phyloP scores from a whole-genome alignment of 1,140 invertebrate species.

The Drosophila albomicans region DNA sequence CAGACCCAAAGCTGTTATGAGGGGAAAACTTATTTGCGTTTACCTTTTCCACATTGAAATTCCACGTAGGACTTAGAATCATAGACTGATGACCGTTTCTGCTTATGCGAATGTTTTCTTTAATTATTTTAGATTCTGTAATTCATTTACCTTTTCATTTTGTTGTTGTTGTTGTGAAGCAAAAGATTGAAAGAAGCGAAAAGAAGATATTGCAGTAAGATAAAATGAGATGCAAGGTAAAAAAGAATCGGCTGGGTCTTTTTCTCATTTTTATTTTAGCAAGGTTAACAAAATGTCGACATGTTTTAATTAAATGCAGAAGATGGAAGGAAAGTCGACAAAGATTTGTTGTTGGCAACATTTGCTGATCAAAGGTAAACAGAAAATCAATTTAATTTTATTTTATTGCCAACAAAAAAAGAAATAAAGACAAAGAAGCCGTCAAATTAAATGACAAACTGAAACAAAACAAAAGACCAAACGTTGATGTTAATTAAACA shows the following conservation, averaged over 20 bases:
- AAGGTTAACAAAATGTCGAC: constrained; percentile 45
- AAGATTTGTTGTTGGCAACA: constrained; percentile 29
- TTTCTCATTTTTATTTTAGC: constrained; percentile 42
- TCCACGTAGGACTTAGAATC: neutral
- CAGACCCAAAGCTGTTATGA: neutral
- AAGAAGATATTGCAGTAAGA: constrained; percentile 7
- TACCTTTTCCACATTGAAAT: constrained; percentile 31
- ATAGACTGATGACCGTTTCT: neutral
- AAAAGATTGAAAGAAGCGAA: constrained; percentile 16
- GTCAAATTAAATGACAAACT: constrained; percentile 58
- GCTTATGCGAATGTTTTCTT: constrained; percentile 33
- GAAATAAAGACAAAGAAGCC: constrained; percentile 42
- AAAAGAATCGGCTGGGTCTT: neutral
- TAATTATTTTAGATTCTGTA: constrained; percentile 37
- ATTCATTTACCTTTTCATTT: constrained; percentile 31
- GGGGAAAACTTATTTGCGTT: constrained; percentile 3
- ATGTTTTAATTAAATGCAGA: constrained; percentile 68
- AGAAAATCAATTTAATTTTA: constrained; percentile 66
- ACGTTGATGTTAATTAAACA: constrained; percentile 73
- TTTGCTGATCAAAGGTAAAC: constrained; percentile 66
- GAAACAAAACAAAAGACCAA: constrained; percentile 30
- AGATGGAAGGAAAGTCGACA: constrained; percentile 21
- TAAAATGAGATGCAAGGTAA: constrained; percentile 36
- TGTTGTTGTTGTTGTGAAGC: neutral
- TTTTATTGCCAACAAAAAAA: constrained; percentile 41